Evolutionary conservation across 1,140 invertebrate species (phyloP), one percentile per base, ranked within the genome.

Genomic region (Tigriopus japonicus): DNA sequence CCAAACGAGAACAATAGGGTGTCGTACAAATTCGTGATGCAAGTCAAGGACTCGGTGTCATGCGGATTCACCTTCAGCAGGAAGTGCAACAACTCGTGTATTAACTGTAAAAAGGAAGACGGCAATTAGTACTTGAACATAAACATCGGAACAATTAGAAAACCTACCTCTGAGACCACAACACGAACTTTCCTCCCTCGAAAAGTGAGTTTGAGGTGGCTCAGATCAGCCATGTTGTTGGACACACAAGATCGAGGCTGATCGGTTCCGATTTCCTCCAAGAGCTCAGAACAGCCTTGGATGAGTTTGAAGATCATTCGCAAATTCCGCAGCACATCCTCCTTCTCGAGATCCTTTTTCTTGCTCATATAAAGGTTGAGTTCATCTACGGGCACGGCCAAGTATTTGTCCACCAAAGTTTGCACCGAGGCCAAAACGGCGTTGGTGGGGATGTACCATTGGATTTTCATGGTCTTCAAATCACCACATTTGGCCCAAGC

Each of bases 1-100:
- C 59, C 59, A 42, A 56, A 61, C 17, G 43, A 61, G 49, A 61
- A 61, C 1, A 61, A 52, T 12, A 61, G n/a, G 28, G 17, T 19
- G 19, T 61, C 59, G 52, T 55, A 61, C 15, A 61, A 14, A 61
- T 17, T 15, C 23, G 53, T 19, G 13, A 61, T 40, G 28, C 49
- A 21, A 42, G 7, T 23, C 28, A 61, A 42, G 2, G 59, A 53
- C 6, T 55, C 59, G 1, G 45, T 56, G 35, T 61, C 59, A 42
- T 61, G 49, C 19, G 43, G 21, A 13, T 19, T 21, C 15, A 6
- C n/a, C 13, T 23, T 17, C 3, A 58, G 13, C 28, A 58, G 15
- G 28, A 41, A 42, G 28, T 58, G 15, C 28, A 41, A 17, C 17
- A 58, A 28, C 12, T 23, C 41, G n/a, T 58, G 55, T 3, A 23